Conservation (phyloP, 2,797 vertebrate species). For the Coreius guichenoti region DNA sequence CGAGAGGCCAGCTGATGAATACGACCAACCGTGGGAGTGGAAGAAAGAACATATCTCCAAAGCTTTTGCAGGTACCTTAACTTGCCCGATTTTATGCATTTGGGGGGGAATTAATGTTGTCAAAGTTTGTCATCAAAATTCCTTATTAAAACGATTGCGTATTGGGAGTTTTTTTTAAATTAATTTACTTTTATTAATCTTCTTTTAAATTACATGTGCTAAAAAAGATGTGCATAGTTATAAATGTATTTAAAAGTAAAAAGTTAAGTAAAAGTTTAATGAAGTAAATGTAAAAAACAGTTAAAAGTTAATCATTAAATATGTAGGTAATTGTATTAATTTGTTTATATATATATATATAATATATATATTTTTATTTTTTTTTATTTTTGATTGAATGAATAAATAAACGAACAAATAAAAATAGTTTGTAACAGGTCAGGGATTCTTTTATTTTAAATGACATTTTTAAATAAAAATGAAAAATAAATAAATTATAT, state of each 20-base stretch:
- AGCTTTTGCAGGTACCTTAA: constrained; percentile 87
- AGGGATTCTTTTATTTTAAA: not conserved
- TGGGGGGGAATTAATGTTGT: too few species aligned
- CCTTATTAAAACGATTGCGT: not conserved
- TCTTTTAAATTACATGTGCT: not conserved
- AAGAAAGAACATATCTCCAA: constrained; percentile 93
- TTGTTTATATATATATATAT: too few species aligned
- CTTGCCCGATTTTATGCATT: not conserved
- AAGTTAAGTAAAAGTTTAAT: not conserved
- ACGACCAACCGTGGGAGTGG: constrained; percentile 97
- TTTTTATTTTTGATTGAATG: not conserved
- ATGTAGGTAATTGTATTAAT: not conserved
- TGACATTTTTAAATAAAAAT: not conserved
- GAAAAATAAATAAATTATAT: too few species aligned
- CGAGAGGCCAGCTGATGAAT: constrained; percentile 90
- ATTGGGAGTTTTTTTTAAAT: not conserved
- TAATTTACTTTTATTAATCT: not conserved
- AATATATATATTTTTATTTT: too few species aligned
- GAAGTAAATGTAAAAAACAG: not conserved
- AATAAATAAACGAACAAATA: not conserved
- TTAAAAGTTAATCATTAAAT: not conserved
- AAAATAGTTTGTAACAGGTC: not conserved
- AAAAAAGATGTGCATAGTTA: not conserved
- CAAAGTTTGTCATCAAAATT: not conserved
- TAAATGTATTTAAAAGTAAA: not conserved